Percentiles rank a stretch among this genome's conserved stretches.
Evolutionary conservation across 2,113 vertebrate genomes (phyloP).

Genomic region (Odobenus rosmarus): DNA sequence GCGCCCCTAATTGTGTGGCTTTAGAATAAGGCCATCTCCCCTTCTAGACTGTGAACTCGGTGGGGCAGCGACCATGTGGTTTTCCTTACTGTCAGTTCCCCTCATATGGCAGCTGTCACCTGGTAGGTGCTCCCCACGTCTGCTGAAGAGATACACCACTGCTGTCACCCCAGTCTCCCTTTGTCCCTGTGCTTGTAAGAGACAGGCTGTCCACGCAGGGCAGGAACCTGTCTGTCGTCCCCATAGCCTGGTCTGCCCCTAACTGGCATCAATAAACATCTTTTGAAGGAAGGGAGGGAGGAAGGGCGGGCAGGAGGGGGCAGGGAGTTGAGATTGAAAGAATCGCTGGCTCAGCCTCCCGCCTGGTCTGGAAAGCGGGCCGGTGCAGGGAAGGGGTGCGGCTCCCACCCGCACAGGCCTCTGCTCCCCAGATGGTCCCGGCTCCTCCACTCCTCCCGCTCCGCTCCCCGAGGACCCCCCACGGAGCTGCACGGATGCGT

Average conservation of each 20-base stretch:
- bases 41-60: neutral
- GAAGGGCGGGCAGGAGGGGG: fast-evolving
- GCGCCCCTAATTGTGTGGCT: neutral
- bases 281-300: neutral
- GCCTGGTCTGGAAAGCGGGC: neutral
- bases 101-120: neutral
- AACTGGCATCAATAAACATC: too few species aligned
- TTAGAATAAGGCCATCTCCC: neutral
- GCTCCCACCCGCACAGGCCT: neutral
- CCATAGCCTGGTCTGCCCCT: fast-evolving
- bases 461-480: neutral
- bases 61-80: neutral
- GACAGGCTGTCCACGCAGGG: too few species aligned
- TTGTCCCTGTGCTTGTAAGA: too few species aligned
- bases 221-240: neutral
- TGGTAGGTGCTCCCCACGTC: neutral
- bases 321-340: neutral
- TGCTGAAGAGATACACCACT: neutral
- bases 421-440: neutral
- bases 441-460: neutral
- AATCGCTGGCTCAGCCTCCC: neutral
- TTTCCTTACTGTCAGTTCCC: neutral
- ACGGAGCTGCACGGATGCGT: too few species aligned
- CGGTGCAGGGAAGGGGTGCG: fast-evolving
- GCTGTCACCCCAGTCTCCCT: neutral